Percentiles rank a stretch among this genome's conserved stretches.
phyloP scores from a whole-genome alignment of 2,797 vertebrate genomes.

The Eospalax fontanierii region DNA sequence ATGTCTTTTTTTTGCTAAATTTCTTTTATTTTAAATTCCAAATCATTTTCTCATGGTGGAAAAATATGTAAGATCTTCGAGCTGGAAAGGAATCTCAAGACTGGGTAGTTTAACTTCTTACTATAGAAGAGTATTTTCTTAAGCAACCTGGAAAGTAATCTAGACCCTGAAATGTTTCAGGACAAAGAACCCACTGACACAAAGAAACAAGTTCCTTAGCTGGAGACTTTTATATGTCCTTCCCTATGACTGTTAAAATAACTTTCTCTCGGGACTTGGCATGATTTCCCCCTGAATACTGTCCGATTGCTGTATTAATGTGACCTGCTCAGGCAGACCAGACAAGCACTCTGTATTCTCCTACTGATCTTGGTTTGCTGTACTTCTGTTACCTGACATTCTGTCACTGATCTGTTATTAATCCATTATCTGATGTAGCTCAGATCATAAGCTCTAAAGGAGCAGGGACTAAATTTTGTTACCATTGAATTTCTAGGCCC shows the following conservation, averaged over 20 bases:
- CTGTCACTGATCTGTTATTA: neutral
- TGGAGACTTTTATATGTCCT: neutral
- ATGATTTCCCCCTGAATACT: neutral
- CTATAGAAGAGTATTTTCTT: neutral
- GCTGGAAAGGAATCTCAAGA: neutral
- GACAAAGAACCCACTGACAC: neutral
- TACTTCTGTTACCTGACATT: neutral
- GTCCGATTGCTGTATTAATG: neutral
- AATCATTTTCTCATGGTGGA: neutral
- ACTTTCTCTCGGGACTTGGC: neutral
- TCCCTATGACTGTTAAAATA: neutral
- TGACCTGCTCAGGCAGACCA: neutral
- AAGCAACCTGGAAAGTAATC: neutral
- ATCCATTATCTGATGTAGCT: neutral
- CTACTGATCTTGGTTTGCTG: neutral
- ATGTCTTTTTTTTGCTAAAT: constrained; percentile 41
- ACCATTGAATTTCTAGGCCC: neutral
- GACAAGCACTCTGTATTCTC: neutral
- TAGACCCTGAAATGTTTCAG: neutral
- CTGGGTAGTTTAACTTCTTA: constrained; percentile 31
- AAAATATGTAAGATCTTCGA: constrained; percentile 48
- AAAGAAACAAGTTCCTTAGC: neutral
- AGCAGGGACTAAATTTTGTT: neutral
- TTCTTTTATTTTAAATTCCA: constrained; percentile 48
- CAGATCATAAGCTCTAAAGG: constrained; percentile 8